A percentile compares a stretch with the other conserved stretches of the same genome.
Evolutionary conservation across 2,113 vertebrate genomes (phyloP).

Genomic region (Rhynchomys soricoides): DNA sequence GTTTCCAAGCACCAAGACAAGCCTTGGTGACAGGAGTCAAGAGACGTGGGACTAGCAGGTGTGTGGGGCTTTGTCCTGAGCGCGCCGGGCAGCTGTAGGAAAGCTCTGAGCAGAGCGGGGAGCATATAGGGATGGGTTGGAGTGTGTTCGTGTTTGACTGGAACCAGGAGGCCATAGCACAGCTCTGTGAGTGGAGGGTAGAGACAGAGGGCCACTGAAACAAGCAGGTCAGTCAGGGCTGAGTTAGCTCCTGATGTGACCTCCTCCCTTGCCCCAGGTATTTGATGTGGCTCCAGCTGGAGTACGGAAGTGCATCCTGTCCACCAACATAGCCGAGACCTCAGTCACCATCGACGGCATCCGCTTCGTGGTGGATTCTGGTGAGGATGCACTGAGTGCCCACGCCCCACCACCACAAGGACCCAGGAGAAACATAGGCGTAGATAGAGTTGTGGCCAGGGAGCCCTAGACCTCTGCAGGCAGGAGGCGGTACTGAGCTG

Average conservation of each 20-base stretch:
- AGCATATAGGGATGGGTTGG: neutral
- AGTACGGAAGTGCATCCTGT: slow-evolving; percentile 95
- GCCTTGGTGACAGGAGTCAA: neutral
- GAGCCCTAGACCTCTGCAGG: neutral
- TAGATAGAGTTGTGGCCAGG: neutral
- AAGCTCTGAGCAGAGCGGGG: neutral
- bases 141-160: neutral
- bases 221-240: neutral
- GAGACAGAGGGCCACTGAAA: neutral
- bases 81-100: neutral
- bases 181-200: neutral
- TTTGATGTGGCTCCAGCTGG: slow-evolving; percentile 93
- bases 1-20: neutral
- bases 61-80: neutral
- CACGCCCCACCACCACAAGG: fast-evolving
- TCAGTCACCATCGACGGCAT: slow-evolving; percentile 96
- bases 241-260: neutral
- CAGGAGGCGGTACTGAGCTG: neutral
- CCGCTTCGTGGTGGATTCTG: slow-evolving; percentile 94
- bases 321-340: slow-evolving; percentile 96
- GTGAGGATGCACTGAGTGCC: slow-evolving; percentile 74
- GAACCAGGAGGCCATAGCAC: neutral
- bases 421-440: too few relatives aligned
- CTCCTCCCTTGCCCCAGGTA: slow-evolving; percentile 84
- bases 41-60: neutral